Conservation (phyloP, 2,797 vertebrate species). For the Momotus momota region DNA sequence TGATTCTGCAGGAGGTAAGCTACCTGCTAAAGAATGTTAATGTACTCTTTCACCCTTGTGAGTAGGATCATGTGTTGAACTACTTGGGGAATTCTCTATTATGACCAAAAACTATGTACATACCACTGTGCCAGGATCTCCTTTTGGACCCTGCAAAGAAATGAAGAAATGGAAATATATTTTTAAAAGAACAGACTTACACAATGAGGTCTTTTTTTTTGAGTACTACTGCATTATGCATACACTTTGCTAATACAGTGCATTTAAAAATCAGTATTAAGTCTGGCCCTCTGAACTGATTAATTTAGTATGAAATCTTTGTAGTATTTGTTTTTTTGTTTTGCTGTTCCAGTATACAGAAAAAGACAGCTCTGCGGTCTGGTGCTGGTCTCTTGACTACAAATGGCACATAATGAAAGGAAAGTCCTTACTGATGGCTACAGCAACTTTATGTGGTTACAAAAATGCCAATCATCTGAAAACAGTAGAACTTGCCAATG, state of each 20-base stretch:
- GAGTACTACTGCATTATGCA: not conserved
- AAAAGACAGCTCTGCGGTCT: not conserved
- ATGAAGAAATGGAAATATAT: conserved; percentile 24
- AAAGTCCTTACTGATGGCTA: not conserved
- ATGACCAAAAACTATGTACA: conserved; percentile 74
- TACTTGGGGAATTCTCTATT: not conserved
- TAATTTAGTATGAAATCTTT: not conserved
- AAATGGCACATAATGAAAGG: not conserved
- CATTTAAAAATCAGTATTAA: not conserved
- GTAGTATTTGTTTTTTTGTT: not conserved
- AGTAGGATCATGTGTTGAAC: not conserved
- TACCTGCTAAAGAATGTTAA: not conserved
- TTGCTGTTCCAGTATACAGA: not conserved
- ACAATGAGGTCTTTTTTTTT: not conserved
- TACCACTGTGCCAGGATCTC: conserved; percentile 90
- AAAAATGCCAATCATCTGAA: not conserved
- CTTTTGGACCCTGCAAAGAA: conserved; percentile 91
- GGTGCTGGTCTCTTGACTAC: not conserved
- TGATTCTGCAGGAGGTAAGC: not conserved
- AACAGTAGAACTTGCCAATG: not conserved
- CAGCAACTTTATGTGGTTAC: not conserved
- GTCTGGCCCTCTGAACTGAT: not conserved
- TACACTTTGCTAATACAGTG: not conserved
- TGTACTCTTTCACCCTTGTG: not conserved
- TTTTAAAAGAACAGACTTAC: not conserved